Conservation (phyloP, 2,888 invertebrate species). For the Cloeon dipterum region DNA sequence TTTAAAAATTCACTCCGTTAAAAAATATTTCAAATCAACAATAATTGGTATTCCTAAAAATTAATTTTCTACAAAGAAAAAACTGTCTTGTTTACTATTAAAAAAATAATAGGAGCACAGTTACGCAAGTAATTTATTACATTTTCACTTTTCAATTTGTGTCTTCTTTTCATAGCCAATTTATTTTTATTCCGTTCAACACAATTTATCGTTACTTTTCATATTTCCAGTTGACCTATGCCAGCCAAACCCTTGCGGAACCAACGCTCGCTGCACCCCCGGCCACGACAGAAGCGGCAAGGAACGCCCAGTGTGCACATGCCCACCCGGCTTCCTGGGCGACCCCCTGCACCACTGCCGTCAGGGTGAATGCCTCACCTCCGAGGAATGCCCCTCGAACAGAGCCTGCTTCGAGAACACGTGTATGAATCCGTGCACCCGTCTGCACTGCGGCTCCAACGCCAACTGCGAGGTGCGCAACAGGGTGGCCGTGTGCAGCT, state of each 20-base stretch:
- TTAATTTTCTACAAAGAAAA: too few relatives aligned
- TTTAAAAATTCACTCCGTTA: too few relatives aligned
- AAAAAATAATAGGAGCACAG: too few relatives aligned
- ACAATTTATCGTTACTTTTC: neutral
- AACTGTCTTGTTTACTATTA: too few relatives aligned
- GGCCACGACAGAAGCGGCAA: slow-evolving; percentile 61
- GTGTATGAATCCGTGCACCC: slow-evolving; percentile 59
- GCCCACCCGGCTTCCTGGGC: slow-evolving; percentile 52
- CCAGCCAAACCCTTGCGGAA: slow-evolving; percentile 69
- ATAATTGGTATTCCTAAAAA: too few relatives aligned
- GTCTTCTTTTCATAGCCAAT: too few relatives aligned
- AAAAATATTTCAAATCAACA: neutral
- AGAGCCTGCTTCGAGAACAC: slow-evolving; percentile 31
- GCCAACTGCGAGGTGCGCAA: slow-evolving; percentile 61
- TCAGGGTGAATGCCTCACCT: slow-evolving; percentile 55
- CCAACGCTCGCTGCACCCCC: slow-evolving; percentile 52
- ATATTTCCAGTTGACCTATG: slow-evolving; percentile 46
- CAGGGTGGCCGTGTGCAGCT: slow-evolving; percentile 69
- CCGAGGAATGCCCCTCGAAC: slow-evolving; percentile 50
- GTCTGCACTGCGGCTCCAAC: slow-evolving; percentile 52
- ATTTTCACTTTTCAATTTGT: too few relatives aligned
- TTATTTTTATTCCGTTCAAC: too few relatives aligned
- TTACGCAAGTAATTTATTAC: too few relatives aligned
- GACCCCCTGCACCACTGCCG: slow-evolving; percentile 48
- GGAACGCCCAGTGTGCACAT: slow-evolving; percentile 69